Percentiles rank a stretch among this genome's conserved stretches.
Evolutionary conservation across 2,888 invertebrate species (phyloP).

Genomic region (Himalopsyche anomala): DNA sequence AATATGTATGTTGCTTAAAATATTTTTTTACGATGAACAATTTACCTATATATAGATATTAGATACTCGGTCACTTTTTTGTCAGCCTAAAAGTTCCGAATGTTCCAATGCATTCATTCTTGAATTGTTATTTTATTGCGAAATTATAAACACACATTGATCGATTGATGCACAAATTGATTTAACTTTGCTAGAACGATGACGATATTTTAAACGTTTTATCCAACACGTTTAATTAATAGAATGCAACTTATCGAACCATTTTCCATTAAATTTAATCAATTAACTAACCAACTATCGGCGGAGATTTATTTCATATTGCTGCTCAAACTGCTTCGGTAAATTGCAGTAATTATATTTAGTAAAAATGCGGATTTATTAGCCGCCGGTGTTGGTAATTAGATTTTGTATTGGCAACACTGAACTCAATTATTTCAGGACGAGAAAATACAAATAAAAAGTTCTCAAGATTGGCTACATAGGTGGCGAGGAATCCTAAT

Average conservation of each 20-base stretch:
- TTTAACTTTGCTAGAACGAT: too few species aligned
- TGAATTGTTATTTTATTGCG: too few species aligned
- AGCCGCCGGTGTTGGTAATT: conserved; percentile 22
- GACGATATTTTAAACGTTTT: too few species aligned
- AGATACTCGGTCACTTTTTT: too few species aligned
- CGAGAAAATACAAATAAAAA: conserved; percentile 16
- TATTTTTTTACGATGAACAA: too few species aligned
- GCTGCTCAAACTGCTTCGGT: conserved; percentile 5
- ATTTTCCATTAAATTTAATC: neutral
- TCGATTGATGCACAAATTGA: too few species aligned
- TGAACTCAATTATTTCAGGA: neutral
- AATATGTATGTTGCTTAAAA: too few species aligned
- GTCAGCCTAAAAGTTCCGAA: too few species aligned
- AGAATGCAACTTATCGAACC: neutral
- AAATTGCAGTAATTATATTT: conserved; percentile 27
- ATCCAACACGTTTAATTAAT: too few species aligned
- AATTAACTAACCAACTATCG: conserved; percentile 17
- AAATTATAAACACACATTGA: too few species aligned
- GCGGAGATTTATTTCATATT: conserved; percentile 28
- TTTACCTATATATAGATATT: too few species aligned
- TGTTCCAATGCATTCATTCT: too few species aligned
- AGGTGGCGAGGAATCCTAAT: conserved; percentile 15
- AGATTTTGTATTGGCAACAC: conserved; percentile 23
- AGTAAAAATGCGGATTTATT: conserved; percentile 22
- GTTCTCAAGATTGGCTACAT: neutral